Percentiles rank a stretch among this genome's conserved stretches.
phyloP scores from a whole-genome alignment of 2,888 invertebrate species.

The Melinaea menophilus region DNA sequence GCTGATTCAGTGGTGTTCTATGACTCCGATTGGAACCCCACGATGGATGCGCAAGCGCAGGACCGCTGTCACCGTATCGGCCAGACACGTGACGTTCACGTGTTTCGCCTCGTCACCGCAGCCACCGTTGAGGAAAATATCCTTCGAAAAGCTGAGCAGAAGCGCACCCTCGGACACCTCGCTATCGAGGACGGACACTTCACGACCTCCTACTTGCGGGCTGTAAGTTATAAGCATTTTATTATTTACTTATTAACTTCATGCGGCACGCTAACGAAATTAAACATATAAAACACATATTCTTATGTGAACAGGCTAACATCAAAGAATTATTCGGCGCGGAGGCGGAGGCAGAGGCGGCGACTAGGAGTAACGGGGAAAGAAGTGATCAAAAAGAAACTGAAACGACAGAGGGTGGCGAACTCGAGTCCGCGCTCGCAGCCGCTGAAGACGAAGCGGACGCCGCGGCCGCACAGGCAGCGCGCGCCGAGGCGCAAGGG shows the following conservation, averaged over 20 bases:
- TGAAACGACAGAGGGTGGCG: slow-evolving; percentile 66
- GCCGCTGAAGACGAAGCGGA: slow-evolving; percentile 97
- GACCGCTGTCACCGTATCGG: slow-evolving; percentile 99
- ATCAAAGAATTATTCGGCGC: slow-evolving; percentile 95
- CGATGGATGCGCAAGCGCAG: slow-evolving; percentile 97
- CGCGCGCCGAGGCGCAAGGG: slow-evolving; percentile 92
- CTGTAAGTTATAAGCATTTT: slow-evolving; percentile 38
- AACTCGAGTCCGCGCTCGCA: slow-evolving; percentile 89
- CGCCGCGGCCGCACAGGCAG: slow-evolving; percentile 92
- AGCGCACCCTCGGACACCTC: slow-evolving; percentile 95
- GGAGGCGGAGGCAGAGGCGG: slow-evolving; percentile 78
- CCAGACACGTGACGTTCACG: slow-evolving; percentile 99
- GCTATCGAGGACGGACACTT: slow-evolving; percentile 99
- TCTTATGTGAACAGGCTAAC: slow-evolving; percentile 76
- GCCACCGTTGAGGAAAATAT: slow-evolving; percentile 99
- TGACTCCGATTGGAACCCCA: slow-evolving; percentile 99
- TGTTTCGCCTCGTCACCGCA: slow-evolving; percentile 97
- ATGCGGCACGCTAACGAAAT: too few species aligned
- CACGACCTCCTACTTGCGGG: slow-evolving; percentile 97
- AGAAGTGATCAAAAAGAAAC: slow-evolving; percentile 52
- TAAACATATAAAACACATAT: neutral
- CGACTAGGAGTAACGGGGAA: slow-evolving; percentile 80
- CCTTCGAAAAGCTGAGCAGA: slow-evolving; percentile 98
- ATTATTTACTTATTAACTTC: too few species aligned
- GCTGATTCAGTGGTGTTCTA: slow-evolving; percentile 99